These are phyloP conservation scores for Oceanodroma tethys DNA, from an alignment of 2,113 vertebrate species.

Conservation along the genomic window DNA sequence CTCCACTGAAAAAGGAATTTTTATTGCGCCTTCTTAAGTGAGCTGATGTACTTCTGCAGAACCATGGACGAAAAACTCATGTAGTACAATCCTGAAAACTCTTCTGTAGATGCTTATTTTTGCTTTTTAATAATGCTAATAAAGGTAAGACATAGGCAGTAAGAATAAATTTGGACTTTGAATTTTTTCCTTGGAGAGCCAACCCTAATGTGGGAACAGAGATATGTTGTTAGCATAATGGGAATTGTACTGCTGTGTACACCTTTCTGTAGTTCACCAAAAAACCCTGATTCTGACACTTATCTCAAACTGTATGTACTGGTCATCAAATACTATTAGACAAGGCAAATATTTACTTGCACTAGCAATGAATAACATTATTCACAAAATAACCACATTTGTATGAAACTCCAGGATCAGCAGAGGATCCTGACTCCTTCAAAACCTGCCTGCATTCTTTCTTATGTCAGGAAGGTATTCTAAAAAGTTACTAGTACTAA, in stretches of 20 bases:
- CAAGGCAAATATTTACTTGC: neutral
- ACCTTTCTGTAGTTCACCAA: neutral
- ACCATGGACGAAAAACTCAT: neutral
- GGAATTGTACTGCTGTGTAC: neutral
- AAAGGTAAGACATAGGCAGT: neutral
- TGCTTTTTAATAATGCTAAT: neutral
- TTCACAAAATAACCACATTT: neutral
- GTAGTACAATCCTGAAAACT: neutral
- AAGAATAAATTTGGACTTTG: neutral
- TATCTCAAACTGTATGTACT: neutral
- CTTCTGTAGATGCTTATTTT: neutral
- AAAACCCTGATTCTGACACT: neutral
- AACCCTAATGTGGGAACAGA: neutral
- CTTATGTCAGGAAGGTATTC: neutral
- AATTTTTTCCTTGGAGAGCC: neutral
- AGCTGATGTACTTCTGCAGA: neutral
- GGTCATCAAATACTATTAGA: neutral
- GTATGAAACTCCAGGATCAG: neutral
- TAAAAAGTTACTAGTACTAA: neutral
- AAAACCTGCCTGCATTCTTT: neutral
- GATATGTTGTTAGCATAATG: neutral
- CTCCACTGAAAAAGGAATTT: neutral
- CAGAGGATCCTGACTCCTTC: neutral
- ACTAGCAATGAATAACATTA: neutral
- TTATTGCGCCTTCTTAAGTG: neutral